A percentile compares a stretch with the other conserved stretches of the same genome.
Evolutionary conservation across 2,888 invertebrate species (phyloP).

Genomic region (Vandiemenella viatica): DNA sequence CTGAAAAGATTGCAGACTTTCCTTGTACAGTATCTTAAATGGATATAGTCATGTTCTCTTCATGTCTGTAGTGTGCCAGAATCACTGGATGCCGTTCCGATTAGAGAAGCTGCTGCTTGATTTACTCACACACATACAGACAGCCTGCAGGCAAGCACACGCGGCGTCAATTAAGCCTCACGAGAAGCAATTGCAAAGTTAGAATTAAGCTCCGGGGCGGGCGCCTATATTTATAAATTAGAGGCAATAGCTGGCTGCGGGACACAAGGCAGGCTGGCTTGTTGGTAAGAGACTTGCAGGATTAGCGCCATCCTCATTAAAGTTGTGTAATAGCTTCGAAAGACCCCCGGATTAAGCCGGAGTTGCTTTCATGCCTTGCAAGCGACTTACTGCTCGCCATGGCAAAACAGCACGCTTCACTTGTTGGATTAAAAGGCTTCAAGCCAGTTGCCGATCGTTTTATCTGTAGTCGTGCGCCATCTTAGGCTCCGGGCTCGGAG

Average conservation of each 20-base stretch:
- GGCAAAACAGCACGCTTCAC: neutral
- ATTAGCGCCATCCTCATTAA: conserved; percentile 24
- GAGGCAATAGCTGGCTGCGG: neutral
- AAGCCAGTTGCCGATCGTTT: neutral
- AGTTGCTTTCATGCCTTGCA: neutral
- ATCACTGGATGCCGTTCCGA: too few species aligned
- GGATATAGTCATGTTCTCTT: too few species aligned
- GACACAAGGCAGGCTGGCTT: neutral
- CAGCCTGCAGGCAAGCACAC: too few species aligned
- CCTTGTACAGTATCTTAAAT: too few species aligned
- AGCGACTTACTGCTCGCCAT: neutral
- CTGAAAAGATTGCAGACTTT: too few species aligned
- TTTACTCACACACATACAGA: too few species aligned
- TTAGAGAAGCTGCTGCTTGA: too few species aligned
- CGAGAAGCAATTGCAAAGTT: neutral
- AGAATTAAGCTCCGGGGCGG: neutral
- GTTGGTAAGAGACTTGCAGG: neutral
- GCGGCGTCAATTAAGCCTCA: neutral
- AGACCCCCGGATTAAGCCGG: conserved; percentile 22
- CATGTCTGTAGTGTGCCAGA: too few species aligned
- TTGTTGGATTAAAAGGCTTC: neutral
- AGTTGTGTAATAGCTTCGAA: conserved; percentile 31
- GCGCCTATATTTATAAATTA: neutral
- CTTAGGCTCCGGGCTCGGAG: too few species aligned
- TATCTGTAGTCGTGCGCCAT: too few species aligned